These are phyloP conservation scores for Oscheius sp. DNA, from an alignment of 2,888 invertebrate genomes.

Conservation along the genomic window DNA sequence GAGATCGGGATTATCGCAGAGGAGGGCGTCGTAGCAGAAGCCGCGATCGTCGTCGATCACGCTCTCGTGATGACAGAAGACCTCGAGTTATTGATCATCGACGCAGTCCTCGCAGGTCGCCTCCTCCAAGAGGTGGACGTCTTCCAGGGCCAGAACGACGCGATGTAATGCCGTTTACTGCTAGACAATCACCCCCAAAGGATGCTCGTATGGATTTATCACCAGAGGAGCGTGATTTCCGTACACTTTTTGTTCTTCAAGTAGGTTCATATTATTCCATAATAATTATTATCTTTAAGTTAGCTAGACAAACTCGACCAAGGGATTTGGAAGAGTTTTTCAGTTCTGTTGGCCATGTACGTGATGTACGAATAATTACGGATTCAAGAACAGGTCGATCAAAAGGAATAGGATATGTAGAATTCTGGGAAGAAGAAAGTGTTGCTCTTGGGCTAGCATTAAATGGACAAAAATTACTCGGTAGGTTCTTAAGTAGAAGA, in stretches of 20 bases:
- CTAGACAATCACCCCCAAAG: constrained; percentile 66
- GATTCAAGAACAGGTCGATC: constrained; percentile 98
- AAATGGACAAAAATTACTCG: constrained; percentile 91
- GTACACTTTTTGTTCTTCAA: constrained; percentile 99
- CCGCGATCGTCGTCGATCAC: constrained; percentile 14
- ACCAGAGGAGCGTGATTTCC: constrained; percentile 96
- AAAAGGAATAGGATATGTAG: constrained; percentile 99
- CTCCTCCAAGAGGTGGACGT: constrained; percentile 75
- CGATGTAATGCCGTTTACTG: constrained; percentile 70
- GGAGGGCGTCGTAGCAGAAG: constrained; percentile 34
- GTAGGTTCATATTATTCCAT: constrained; percentile 77
- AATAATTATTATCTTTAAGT: constrained; percentile 31
- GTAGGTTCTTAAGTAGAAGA: constrained; percentile 14
- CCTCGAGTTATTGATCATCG: constrained; percentile 38
- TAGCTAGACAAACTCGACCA: constrained; percentile 64
- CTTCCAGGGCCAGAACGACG: constrained; percentile 76
- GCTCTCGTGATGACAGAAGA: no score
- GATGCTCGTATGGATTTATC: constrained; percentile 75
- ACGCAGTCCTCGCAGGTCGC: constrained; percentile 36
- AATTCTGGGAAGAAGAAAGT: constrained; percentile 96
- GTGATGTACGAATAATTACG: constrained; percentile 96
- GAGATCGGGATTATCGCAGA: constrained; percentile 30
- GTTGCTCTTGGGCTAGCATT: constrained; percentile 80
- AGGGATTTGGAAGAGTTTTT: constrained; percentile 85
- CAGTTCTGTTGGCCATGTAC: constrained; percentile 92